phyloP scores from a whole-genome alignment of 2,797 vertebrate species.

The Glossophaga mutica region DNA sequence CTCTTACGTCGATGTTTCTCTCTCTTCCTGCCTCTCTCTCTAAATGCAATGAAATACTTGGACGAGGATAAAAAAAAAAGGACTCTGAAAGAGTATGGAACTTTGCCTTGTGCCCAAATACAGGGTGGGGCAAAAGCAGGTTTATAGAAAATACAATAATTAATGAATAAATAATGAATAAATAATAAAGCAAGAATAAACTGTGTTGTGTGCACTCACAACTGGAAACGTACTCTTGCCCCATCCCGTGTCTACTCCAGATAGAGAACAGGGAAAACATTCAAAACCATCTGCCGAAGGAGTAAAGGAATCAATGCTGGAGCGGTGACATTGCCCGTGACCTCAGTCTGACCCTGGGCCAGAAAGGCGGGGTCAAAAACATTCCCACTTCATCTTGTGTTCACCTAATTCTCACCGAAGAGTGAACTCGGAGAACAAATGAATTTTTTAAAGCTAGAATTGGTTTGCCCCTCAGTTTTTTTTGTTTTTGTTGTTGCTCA shows the following conservation, averaged over 20 bases:
- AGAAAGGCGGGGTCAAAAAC: not conserved
- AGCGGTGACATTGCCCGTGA: fast-evolving
- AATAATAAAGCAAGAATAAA: not conserved
- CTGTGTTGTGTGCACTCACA: not conserved
- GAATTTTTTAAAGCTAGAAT: not conserved
- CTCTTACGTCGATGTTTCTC: not conserved
- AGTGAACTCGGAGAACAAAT: not conserved
- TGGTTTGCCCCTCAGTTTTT: not conserved
- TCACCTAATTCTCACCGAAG: not conserved
- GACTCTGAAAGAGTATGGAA: not conserved
- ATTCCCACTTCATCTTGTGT: not conserved
- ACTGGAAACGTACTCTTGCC: not conserved
- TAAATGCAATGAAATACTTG: not conserved
- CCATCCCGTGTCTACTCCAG: not conserved
- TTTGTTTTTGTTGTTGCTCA: not conserved
- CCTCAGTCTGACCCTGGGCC: not conserved
- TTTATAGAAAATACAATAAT: not conserved
- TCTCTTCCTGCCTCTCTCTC: not conserved
- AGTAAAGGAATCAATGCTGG: not conserved
- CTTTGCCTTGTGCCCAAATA: not conserved
- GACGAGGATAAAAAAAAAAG: not conserved
- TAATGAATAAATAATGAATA: not conserved
- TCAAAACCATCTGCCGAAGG: not conserved
- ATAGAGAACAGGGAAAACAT: not conserved
- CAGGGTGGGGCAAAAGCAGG: not conserved